phyloP scores from a whole-genome alignment of 2,888 invertebrate species.

The Dioctria linearis region DNA sequence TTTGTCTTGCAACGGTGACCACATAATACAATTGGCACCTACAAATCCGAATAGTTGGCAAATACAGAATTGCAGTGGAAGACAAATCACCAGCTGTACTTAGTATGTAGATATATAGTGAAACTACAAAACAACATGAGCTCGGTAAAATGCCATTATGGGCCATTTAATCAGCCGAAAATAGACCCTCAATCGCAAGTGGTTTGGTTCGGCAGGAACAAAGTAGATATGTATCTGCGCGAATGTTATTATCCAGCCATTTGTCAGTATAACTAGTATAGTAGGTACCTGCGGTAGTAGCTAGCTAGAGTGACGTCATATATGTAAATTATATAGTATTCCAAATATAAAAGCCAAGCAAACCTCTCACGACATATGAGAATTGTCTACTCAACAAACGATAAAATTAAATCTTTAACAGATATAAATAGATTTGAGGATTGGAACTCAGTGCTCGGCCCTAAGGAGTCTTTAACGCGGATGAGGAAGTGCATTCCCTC shows the following conservation, averaged over 20 bases:
- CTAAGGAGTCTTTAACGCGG: slow-evolving; percentile 24
- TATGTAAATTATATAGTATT: slow-evolving; percentile 20
- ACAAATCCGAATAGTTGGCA: slow-evolving; percentile 46
- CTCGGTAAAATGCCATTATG: slow-evolving; percentile 32
- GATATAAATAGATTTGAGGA: slow-evolving; percentile 25
- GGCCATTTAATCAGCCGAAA: slow-evolving; percentile 32
- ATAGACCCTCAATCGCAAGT: slow-evolving; percentile 21
- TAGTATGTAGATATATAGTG: slow-evolving; percentile 22
- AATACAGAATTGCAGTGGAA: neutral
- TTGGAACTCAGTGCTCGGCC: slow-evolving; percentile 13
- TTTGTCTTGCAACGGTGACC: slow-evolving; percentile 44
- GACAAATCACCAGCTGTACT: slow-evolving; percentile 39
- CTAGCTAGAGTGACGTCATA: slow-evolving; percentile 20
- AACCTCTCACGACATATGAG: slow-evolving; percentile 12
- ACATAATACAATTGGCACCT: slow-evolving; percentile 50
- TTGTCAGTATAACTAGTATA: neutral
- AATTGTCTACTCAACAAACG: slow-evolving; percentile 22
- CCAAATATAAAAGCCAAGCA: neutral
- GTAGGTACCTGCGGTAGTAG: no score
- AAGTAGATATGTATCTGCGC: slow-evolving; percentile 4
- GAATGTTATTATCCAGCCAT: slow-evolving; percentile 28
- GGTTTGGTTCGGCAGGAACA: slow-evolving; percentile 6
- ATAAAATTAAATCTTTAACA: slow-evolving; percentile 46
- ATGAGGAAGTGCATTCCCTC: slow-evolving; percentile 50
- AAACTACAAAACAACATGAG: neutral